Evolutionary conservation across 2,797 vertebrate genomes (phyloP).

Genomic region (Leucoraja ocellata): DNA sequence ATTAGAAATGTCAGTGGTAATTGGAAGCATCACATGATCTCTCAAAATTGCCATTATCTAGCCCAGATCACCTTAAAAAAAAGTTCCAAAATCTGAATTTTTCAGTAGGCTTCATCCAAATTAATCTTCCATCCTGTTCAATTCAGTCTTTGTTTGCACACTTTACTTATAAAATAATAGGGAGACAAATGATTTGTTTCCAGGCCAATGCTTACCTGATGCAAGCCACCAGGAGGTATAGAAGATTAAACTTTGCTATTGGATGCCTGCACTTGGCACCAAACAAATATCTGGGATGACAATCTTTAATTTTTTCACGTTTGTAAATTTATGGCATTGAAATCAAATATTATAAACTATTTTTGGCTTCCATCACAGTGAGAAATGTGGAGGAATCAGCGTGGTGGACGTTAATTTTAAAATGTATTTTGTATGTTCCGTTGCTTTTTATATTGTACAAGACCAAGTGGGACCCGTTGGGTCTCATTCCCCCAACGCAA

Average conservation of each 20-base stretch:
- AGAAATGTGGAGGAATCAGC: too few species aligned
- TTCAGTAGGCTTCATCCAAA: background rate
- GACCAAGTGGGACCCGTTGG: too few species aligned
- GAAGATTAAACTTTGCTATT: background rate
- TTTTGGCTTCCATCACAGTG: too few species aligned
- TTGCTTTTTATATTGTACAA: too few species aligned
- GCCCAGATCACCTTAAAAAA: background rate
- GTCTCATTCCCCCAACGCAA: too few species aligned
- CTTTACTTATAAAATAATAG: background rate
- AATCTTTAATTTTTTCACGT: background rate
- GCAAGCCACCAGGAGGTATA: background rate
- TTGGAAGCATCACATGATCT: background rate
- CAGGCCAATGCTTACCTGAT: background rate
- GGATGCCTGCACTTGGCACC: background rate
- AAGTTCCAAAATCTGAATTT: background rate
- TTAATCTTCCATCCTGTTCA: background rate
- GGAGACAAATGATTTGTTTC: background rate
- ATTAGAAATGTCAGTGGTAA: background rate
- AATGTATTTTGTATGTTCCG: too few species aligned
- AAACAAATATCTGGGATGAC: background rate
- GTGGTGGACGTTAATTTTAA: too few species aligned
- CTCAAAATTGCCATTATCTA: background rate
- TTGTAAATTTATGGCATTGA: background rate
- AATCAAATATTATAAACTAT: background rate
- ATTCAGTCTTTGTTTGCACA: background rate